Percentiles rank a stretch among this genome's conserved stretches.
Evolutionary conservation across 2,888 invertebrate species (phyloP).

Genomic region (Aporophyla lueneburgensis): DNA sequence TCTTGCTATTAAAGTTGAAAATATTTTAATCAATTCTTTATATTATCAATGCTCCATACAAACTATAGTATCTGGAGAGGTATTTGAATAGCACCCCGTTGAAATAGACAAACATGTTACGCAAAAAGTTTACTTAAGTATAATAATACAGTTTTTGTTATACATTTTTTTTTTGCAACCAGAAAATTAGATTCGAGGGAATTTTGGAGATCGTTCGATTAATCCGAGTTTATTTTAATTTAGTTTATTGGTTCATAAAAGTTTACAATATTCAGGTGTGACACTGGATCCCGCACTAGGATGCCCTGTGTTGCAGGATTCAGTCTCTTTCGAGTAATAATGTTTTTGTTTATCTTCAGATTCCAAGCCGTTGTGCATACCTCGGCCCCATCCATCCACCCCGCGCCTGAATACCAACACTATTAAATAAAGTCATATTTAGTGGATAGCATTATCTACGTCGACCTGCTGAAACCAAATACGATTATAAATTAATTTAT

Average conservation of each 20-base stretch:
- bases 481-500: conserved; percentile 56
- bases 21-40: neutral
- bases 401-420: conserved; percentile 74
- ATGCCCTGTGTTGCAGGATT: too few species aligned
- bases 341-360: conserved; percentile 68
- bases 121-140: too few species aligned
- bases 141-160: too few species aligned
- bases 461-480: conserved; percentile 58
- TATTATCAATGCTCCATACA: neutral
- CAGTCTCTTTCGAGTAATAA: neutral
- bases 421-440: conserved; percentile 65
- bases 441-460: conserved; percentile 2
- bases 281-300: too few species aligned
- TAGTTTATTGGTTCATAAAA: too few species aligned
- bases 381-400: conserved; percentile 81
- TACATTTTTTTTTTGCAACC: neutral
- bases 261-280: too few species aligned
- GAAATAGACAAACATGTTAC: neutral
- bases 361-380: conserved; percentile 85
- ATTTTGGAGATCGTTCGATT: neutral
- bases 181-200: neutral
- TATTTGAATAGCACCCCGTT: neutral
- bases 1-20: neutral
- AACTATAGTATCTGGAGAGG: neutral
- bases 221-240: too few species aligned